phyloP scores from a whole-genome alignment of 2,113 vertebrate species.

The Clarias gariepinus region DNA sequence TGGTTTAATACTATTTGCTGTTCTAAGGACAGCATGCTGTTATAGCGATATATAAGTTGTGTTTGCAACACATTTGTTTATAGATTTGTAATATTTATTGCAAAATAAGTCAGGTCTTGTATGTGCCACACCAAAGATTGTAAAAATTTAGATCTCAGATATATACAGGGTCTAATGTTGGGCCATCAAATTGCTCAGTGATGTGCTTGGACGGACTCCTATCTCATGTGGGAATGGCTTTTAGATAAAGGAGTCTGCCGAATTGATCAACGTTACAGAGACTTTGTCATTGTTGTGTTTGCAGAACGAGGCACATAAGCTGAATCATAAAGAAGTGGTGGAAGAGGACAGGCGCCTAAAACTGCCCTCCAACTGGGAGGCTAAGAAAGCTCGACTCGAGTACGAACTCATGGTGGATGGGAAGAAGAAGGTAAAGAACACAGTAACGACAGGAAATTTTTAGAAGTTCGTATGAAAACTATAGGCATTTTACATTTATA shows the following conservation, averaged over 20 bases:
- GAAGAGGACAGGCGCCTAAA: slow-evolving; percentile 94
- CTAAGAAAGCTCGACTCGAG: slow-evolving; percentile 90
- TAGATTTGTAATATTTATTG: not conserved
- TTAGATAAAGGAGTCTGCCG: not conserved
- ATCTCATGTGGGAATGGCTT: not conserved
- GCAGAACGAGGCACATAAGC: slow-evolving; percentile 92
- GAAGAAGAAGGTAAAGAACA: slow-evolving; percentile 83
- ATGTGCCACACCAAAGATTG: not conserved
- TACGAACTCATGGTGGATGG: slow-evolving; percentile 86
- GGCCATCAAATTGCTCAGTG: not conserved
- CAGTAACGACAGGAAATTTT: not conserved
- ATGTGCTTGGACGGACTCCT: not conserved
- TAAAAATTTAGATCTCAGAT: not conserved
- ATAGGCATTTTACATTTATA: not conserved
- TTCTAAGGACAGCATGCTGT: not conserved
- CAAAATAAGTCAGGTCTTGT: not conserved
- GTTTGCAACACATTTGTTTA: not conserved
- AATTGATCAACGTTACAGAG: not conserved
- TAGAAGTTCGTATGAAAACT: too few relatives aligned
- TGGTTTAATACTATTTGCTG: not conserved
- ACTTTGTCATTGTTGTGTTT: not conserved
- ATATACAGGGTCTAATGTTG: not conserved
- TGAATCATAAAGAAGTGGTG: slow-evolving; percentile 91
- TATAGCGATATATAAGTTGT: not conserved
- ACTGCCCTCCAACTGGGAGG: slow-evolving; percentile 91